Conservation (phyloP, 2,113 vertebrate species). For the Drymodes brunneopygia region DNA sequence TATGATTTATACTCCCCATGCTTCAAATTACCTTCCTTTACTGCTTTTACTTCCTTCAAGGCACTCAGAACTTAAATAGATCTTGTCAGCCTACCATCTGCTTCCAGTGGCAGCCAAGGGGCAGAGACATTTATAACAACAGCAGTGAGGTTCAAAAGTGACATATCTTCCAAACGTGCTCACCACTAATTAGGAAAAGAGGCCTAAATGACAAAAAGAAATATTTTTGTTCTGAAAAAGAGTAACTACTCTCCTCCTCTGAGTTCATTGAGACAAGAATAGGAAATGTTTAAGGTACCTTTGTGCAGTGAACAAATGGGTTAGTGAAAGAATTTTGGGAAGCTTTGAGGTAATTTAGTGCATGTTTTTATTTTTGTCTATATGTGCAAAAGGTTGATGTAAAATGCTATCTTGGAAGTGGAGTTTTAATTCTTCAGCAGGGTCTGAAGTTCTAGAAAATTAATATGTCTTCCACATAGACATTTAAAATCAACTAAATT, state of each 20-base stretch:
- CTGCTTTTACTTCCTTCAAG: constrained; percentile 19
- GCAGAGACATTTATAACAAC: not conserved
- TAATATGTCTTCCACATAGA: not conserved
- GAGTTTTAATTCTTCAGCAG: not conserved
- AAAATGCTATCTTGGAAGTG: not conserved
- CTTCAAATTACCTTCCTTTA: constrained; percentile 29
- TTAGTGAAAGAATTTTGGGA: not conserved
- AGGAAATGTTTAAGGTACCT: not conserved
- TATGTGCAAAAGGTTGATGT: not conserved
- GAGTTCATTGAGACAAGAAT: not conserved
- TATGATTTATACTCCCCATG: not conserved
- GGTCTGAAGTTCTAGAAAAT: not conserved
- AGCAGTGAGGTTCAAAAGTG: not conserved
- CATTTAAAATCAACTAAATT: not conserved
- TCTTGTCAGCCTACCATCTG: constrained; percentile 37
- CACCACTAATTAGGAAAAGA: not conserved
- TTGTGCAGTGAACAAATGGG: not conserved
- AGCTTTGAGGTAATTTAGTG: not conserved
- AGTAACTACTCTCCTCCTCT: not conserved
- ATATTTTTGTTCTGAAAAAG: not conserved
- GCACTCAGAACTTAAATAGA: constrained; percentile 35
- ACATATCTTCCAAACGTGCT: not conserved
- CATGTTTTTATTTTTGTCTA: not conserved
- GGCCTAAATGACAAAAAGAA: not conserved
- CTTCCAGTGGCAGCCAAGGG: constrained; percentile 29